Evolutionary conservation across 1,140 invertebrate species (phyloP).

Genomic region (Philopotamus ludificatus): DNA sequence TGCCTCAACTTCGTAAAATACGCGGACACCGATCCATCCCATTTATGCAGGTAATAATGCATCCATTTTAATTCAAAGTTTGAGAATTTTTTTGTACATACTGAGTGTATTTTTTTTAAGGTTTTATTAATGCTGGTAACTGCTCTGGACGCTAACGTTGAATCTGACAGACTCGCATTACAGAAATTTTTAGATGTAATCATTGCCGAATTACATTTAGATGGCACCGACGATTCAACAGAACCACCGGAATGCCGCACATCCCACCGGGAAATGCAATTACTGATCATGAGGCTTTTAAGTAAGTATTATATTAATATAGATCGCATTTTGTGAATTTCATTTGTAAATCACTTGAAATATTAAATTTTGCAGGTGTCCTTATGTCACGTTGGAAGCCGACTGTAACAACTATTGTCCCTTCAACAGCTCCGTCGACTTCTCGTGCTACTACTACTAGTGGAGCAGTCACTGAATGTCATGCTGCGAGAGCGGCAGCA

Average conservation of each 20-base stretch:
- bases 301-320: slow-evolving; percentile 49
- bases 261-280: slow-evolving; percentile 60
- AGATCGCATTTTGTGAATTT: slow-evolving; percentile 28
- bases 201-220: slow-evolving; percentile 77
- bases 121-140: slow-evolving; percentile 87
- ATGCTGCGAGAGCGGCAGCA: slow-evolving; percentile 79
- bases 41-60: slow-evolving; percentile 73
- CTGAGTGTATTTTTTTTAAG: slow-evolving; percentile 48
- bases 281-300: slow-evolving; percentile 80
- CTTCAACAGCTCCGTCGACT: slow-evolving; percentile 33
- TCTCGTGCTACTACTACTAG: slow-evolving; percentile 42
- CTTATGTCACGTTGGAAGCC: slow-evolving; percentile 77
- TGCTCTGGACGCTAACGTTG: slow-evolving; percentile 82
- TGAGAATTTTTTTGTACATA: neutral
- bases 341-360: slow-evolving; percentile 26
- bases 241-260: slow-evolving; percentile 43
- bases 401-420: slow-evolving; percentile 40
- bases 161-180: slow-evolving; percentile 74
- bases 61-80: neutral
- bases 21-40: slow-evolving; percentile 84
- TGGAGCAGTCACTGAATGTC: slow-evolving; percentile 68
- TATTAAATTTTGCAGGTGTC: slow-evolving; percentile 57
- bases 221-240: slow-evolving; percentile 37
- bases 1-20: slow-evolving; percentile 61
- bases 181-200: slow-evolving; percentile 73